A percentile compares a stretch with the other conserved stretches of the same genome.
phyloP scores from a whole-genome alignment of 2,888 invertebrate genomes.

The Bimastos eiseni region DNA sequence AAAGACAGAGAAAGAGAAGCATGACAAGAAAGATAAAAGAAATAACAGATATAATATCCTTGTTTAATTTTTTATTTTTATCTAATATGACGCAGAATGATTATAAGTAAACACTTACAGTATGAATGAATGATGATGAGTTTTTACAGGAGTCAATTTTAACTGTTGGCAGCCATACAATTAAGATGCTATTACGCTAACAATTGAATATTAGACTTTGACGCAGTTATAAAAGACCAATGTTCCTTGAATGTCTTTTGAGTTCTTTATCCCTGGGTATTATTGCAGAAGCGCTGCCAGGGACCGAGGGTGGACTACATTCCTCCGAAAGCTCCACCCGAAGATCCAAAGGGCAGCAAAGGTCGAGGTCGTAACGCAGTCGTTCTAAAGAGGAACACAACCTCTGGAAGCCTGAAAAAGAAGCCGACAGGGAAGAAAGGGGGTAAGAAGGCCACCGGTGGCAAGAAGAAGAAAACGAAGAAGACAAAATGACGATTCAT shows the following conservation, averaged over 20 bases:
- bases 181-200: too few relatives aligned
- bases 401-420: not conserved
- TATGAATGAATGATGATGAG: too few relatives aligned
- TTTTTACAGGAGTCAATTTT: too few relatives aligned
- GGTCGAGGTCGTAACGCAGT: not conserved
- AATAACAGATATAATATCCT: too few relatives aligned
- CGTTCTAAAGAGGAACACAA: not conserved
- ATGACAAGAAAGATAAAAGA: not conserved
- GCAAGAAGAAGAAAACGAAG: not conserved
- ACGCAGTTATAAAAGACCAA: not conserved
- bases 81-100: too few relatives aligned
- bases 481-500: conserved; percentile 13
- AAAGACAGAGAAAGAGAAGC: not conserved
- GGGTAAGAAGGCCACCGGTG: not conserved
- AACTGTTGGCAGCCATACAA: too few relatives aligned
- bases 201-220: too few relatives aligned
- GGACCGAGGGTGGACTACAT: conserved; percentile 56
- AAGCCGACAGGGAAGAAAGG: not conserved
- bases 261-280: not conserved
- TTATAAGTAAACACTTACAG: too few relatives aligned
- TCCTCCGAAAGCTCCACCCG: conserved; percentile 42
- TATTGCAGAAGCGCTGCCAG: conserved; percentile 53
- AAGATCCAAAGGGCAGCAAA: conserved; percentile 44
- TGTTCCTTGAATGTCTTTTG: not conserved
- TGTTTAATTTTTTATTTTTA: too few relatives aligned